Evolutionary conservation across 2,113 vertebrate genomes (phyloP), one percentile per base, ranked within the genome.

Genomic region (Rostratula benghalensis): DNA sequence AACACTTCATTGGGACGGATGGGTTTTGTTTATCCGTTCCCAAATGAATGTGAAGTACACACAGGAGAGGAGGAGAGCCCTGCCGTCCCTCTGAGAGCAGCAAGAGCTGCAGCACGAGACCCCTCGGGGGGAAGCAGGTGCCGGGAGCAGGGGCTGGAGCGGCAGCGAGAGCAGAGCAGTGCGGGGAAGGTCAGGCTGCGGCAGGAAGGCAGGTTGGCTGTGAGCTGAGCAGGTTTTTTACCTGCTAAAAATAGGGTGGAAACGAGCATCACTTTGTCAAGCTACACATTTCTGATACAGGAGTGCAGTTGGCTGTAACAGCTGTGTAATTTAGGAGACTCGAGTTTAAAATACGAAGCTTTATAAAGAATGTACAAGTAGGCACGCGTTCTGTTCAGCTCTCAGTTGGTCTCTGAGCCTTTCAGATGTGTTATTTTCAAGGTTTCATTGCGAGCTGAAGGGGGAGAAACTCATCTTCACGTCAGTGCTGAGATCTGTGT

Each of bases 21-120:
- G 46, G 84, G 9, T 67, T 67, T 85, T 39, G 45, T 90, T 74
- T 21, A 18, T 25, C 6, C 1, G 21, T 39, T 74, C 53, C 43
- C 35, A 54, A 87, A 41, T 6, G 41, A 57, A 22, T 2, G 9
- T 0, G 1, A 39, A 83, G 28, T 20, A n/a, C 27, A 57, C 27
- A 33, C 0, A 2, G 83, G 41, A 74, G 64, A 43, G 46, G 35
- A 45, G 30, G 63, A 87, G 84, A n/a, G n/a, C 68, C 84, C 54
- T 18, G 64, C n/a, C 11, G 2, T 13, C 4, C 16, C 39, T 65
- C 41, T 0, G 3, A n/a, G 54, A 0, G 9, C 1, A 0, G 37
- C 41, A 4, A 5, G 87, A 50, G 76, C 63, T 0, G 0, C n/a
- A 22, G 89, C 30, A 28, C 16, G 3, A 7, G 63, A 1, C 12